Base-by-base conservation (phyloP, 2,888 invertebrate genomes). In the Chalcosyrphus nemorum region DNA sequence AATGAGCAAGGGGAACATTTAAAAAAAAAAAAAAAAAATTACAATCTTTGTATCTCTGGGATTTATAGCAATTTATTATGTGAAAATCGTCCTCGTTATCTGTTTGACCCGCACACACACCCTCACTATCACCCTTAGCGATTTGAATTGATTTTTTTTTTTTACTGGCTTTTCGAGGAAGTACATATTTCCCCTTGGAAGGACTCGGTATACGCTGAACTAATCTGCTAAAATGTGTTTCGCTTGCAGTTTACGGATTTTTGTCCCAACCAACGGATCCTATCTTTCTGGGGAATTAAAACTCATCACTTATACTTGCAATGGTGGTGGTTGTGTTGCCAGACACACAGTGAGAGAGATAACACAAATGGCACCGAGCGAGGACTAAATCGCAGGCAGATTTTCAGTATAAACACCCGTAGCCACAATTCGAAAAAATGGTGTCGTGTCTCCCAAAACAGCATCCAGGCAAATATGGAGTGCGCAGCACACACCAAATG, bases 21-120 rank as follows among this genome's bases (percentile, higher is more conserved):
- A 32, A 19, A 71, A 70, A n/a, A n/a, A n/a, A n/a, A n/a, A n/a
- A n/a, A n/a, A n/a, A n/a, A n/a, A n/a, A n/a, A 77, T 72, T 66
- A 77, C 77, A 72, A 77, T 72, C 61, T 71, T 43, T 56, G 76
- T 76, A 76, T 70, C 71, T 59, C 71, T 57, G 81, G 76, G 77
- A 82, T 72, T 82, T 61, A 54, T 63, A 74, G 82, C 82, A 78
- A 74, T 82, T 82, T 78, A 82, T 82, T 78, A 74, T 82, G 82
- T 78, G 82, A 68, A 63, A 82, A 78, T 82, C 68, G 78, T 50
- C 61, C 81, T 82, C 81, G 66, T 77, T 66, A 78, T 77, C 78
- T 45, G 47, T 82, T 78, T 78, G 82, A 78, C 72, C 82, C 82
- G 72, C 45, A 35, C 63, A 6, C 11, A 2, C 9, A 11, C 45